Evolutionary conservation across 2,888 invertebrate genomes (phyloP).

Genomic region (Disparrhopalites patrizii): DNA sequence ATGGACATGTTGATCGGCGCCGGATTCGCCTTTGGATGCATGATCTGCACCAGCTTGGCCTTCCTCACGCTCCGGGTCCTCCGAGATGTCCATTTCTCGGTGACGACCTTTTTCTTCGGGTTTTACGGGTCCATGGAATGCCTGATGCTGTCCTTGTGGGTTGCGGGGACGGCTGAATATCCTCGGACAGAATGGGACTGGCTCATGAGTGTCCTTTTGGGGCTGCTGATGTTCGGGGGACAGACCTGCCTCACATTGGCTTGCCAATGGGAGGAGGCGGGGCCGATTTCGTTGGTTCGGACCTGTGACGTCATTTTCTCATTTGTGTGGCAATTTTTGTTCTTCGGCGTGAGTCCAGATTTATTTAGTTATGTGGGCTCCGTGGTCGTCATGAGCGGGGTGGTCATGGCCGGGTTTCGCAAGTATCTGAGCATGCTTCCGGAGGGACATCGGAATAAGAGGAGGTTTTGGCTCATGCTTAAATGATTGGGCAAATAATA

Average conservation of each 20-base stretch:
- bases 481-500: too few relatives aligned
- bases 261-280: conserved; percentile 13
- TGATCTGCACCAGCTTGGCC: conserved; percentile 3
- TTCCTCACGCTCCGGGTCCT: conserved; percentile 7
- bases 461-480: conserved; percentile 3
- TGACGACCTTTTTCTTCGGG: conserved; percentile 10
- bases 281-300: neutral
- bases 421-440: conserved; percentile 12
- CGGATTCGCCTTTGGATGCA: conserved; percentile 8
- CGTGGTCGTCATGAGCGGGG: conserved; percentile 6
- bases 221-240: conserved; percentile 4
- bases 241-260: conserved; percentile 14
- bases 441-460: neutral
- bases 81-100: conserved; percentile 1
- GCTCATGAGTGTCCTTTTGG: neutral
- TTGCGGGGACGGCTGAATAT: neutral
- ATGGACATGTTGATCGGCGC: conserved; percentile 12
- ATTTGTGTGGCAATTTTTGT: conserved; percentile 17
- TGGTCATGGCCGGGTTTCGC: conserved; percentile 2
- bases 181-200: conserved; percentile 9
- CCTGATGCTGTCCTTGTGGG: neutral
- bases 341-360: conserved; percentile 4
- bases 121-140: conserved; percentile 8
- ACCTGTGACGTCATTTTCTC: conserved; percentile 14
- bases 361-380: conserved; percentile 7